Evolutionary conservation across 2,113 vertebrate genomes (phyloP).

Genomic region (Dolichotis patagonum): DNA sequence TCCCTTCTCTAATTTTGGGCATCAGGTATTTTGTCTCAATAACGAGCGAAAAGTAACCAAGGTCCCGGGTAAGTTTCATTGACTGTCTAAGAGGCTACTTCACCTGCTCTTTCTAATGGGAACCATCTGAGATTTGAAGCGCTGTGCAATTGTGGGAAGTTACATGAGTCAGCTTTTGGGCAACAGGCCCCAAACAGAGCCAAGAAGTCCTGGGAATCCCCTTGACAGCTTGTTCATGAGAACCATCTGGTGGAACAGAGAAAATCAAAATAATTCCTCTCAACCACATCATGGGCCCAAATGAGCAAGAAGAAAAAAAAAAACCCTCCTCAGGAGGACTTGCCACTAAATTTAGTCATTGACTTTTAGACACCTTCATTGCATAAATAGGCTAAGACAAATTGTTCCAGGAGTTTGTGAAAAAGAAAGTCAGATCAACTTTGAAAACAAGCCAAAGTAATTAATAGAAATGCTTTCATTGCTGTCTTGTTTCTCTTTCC

Average conservation of each 20-base stretch:
- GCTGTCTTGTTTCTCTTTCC: constrained; percentile 75
- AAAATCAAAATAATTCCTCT: constrained; percentile 25
- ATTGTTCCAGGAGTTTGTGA: constrained; percentile 47
- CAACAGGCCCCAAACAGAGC: neutral
- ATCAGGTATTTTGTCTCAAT: no score
- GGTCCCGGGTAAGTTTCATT: no score
- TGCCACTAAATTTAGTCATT: neutral
- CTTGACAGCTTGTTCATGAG: constrained; percentile 18
- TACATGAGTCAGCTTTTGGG: neutral
- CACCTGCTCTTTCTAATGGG: neutral
- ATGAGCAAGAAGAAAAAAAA: constrained; percentile 5
- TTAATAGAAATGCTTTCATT: constrained; percentile 76
- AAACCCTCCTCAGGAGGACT: neutral
- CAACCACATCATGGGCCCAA: neutral
- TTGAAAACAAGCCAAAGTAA: constrained; percentile 75
- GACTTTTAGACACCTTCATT: neutral
- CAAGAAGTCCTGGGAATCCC: constrained; percentile 53
- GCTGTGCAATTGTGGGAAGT: neutral
- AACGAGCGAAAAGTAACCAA: no score
- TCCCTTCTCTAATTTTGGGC: no score
- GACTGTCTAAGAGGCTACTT: neutral
- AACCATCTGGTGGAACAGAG: constrained; percentile 34
- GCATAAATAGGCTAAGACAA: constrained; percentile 61
- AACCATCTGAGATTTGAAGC: neutral
- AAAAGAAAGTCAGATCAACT: constrained; percentile 64